Evolutionary conservation across 2,113 vertebrate species (phyloP), one percentile per base, ranked within the genome.

Genomic region (Apus apus): DNA sequence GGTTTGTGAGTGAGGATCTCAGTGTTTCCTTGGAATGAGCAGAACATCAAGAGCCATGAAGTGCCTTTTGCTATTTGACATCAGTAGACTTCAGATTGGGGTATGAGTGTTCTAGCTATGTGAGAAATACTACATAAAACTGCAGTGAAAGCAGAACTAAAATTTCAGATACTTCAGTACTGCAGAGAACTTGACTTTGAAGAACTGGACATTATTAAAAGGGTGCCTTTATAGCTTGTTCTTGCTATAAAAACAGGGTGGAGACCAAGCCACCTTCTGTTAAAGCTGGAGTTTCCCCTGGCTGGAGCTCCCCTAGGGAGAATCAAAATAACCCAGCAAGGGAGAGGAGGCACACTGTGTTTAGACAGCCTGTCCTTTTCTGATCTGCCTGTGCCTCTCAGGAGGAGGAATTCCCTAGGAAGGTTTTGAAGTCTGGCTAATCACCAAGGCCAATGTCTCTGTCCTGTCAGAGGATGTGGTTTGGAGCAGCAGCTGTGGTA

Each of bases 301-400:
- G 80, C 66, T 82, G 62, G 80, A 94, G 73, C 77, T 92, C 73
- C 60, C 92, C 91, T 61, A 53, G 86, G 74, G 93, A 87, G 80
- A 96, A 87, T 29, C 53, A 81, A 95, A 94, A 96, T 78, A 96
- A 75, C 36, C 15, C 84, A 72, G 89, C 73, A 67, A 87, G 66
- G 50, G 45, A 94, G 74, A 85, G 54, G 45, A 91, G 93, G 70
- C 80, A 94, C 0, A 0, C 54, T 72, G 77, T 94, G 84, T 94
- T 97, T 95, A 40, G 89, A 94, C 77, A 95, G 89, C 95, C 95
- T 94, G 85, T 87, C 73, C 73, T 87, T 38, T 83, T 74, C 86
- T 92, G 83, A 89, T 87, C 84, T 66, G 84, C 11, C 0, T 58
- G 84, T 85, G 84, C 77, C 62, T 89, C 91, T 85, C 89, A 89